Conservation (phyloP, 1,140 invertebrate species). For the Drosophila ambigua region DNA sequence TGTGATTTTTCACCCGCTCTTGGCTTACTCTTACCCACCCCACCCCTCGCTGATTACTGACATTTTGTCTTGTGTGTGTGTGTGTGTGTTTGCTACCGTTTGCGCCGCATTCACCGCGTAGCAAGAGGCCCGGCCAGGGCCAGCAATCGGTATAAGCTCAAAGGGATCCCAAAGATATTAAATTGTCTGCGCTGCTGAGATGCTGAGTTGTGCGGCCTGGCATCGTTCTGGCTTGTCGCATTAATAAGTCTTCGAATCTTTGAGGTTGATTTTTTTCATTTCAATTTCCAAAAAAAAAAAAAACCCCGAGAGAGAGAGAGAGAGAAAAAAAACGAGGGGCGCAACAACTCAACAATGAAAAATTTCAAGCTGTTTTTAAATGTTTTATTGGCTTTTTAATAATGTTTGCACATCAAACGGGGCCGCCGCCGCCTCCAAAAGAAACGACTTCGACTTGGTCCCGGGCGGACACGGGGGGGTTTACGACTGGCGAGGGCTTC, state of each 20-base stretch:
- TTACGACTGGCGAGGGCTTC: conserved; percentile 21
- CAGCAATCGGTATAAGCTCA: conserved; percentile 37
- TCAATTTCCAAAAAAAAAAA: conserved; percentile 67
- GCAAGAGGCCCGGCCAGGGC: background rate
- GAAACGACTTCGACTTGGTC: conserved; percentile 2
- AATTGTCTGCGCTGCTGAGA: conserved; percentile 69
- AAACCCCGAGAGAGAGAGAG: background rate
- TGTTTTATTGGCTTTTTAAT: conserved; percentile 82
- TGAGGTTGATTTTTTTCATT: conserved; percentile 29
- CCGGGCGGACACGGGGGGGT: background rate
- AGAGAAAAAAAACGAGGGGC: conserved; percentile 34
- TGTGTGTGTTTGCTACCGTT: conserved; percentile 57
- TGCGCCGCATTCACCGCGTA: conserved; percentile 25
- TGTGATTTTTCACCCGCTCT: conserved; percentile 64
- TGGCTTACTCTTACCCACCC: too few relatives aligned
- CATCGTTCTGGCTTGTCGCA: conserved; percentile 60
- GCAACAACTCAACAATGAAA: conserved; percentile 67
- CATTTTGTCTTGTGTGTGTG: conserved; percentile 36
- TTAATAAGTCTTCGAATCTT: conserved; percentile 72
- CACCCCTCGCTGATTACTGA: conserved; percentile 61
- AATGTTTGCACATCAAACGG: conserved; percentile 77
- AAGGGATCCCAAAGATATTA: conserved; percentile 76
- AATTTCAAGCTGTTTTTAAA: conserved; percentile 83
- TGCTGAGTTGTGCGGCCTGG: conserved; percentile 6
- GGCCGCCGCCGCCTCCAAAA: conserved; percentile 48